Evolutionary conservation across 2,113 vertebrate genomes (phyloP), one percentile per base, ranked within the genome.

Genomic region (Elephas maximus): DNA sequence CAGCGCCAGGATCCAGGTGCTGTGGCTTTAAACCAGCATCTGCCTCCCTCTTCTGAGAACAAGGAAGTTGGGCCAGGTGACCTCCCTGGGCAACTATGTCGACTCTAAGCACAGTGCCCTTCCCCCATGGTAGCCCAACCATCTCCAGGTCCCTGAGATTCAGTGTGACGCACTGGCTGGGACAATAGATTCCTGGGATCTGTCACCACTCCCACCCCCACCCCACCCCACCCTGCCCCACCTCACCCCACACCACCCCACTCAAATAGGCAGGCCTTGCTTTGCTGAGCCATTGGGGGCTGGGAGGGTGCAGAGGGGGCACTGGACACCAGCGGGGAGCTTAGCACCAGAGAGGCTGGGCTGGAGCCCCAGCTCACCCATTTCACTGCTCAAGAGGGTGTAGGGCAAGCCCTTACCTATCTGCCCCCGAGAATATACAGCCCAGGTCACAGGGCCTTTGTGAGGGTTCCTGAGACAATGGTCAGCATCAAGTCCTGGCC

Each of bases 81-180:
- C 3, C 4, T 4, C 18, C 14, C 12, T 1, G 0, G 24, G 41
- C 41, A 6, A 6, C 60, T 26, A 57, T 28, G 71, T 23, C 4
- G 28, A 33, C 17, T 5, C 44, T 6, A 26, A 26, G 20, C 8
- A 9, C 0, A 1, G 15, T 14, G 3, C 11, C 7, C 57, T 0
- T 23, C n/a, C n/a, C 44, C 4, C 71, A 60, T 26, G 26, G 60
- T 2, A 76, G 44, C n/a, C 45, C 6, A 77, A 44, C 28, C 57
- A 67, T 26, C 3, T 12, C 2, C 24, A 73, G 44, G 33, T n/a
- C 41, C 76, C 77, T 20, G 77, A 79, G 77, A 51, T 20, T 69
- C 6, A 6, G 37, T 41, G 26, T 33, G 8, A 7, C 0, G 5
- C 7, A 51, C 73, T 20, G 6, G 21, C 60, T 9, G 60, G 45